A percentile compares a stretch with the other conserved stretches of the same genome.
These are phyloP conservation scores for Cygnus atratus DNA, from an alignment of 2,113 vertebrate genomes.

Conservation along the genomic window DNA sequence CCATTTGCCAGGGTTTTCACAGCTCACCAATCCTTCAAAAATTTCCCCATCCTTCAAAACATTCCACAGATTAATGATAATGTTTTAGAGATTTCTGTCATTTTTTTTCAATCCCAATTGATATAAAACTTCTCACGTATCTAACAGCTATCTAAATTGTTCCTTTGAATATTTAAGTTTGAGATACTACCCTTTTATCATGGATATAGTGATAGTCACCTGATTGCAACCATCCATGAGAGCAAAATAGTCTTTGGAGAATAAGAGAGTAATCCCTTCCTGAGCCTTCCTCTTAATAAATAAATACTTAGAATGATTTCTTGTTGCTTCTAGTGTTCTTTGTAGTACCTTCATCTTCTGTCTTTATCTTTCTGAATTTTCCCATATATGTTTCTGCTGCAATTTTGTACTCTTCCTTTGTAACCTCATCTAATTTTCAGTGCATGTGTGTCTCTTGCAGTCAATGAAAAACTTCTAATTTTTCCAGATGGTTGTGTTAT, in stretches of 20 bases:
- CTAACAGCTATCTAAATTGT: not conserved
- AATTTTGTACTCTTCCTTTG: not conserved
- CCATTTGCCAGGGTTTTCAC: not conserved
- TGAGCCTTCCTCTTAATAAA: not conserved
- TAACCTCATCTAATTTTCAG: not conserved
- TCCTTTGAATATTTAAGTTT: not conserved
- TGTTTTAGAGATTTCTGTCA: not conserved
- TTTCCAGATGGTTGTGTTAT: not conserved
- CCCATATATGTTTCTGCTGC: not conserved
- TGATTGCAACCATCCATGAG: not conserved
- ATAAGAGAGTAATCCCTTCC: not conserved
- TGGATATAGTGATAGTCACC: not conserved
- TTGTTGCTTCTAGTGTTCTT: not conserved
- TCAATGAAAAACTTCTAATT: not conserved
- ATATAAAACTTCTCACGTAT: not conserved
- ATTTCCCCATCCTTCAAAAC: not conserved
- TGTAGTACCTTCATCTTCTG: not conserved
- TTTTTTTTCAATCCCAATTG: not conserved
- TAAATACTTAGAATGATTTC: not conserved
- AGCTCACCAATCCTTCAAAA: not conserved
- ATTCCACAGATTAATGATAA: not conserved
- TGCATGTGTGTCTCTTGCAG: not conserved
- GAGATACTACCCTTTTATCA: not conserved
- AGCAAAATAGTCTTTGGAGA: not conserved
- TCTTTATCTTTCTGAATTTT: not conserved